Evolutionary conservation across 2,797 vertebrate genomes (phyloP).

Genomic region (Mus caroli): DNA sequence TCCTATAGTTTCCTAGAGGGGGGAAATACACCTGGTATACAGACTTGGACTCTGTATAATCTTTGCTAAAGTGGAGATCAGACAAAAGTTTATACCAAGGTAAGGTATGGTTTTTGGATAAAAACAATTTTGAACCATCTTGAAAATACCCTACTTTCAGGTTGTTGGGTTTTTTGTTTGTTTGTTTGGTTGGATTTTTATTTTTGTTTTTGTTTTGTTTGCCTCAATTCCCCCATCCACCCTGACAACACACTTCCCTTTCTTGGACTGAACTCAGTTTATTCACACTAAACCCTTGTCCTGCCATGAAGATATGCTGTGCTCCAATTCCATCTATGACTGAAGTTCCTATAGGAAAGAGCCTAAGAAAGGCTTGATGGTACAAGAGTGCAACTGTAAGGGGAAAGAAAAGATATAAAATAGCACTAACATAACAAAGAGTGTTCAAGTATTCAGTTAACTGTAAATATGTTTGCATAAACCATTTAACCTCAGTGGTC

Average conservation of each 20-base stretch:
- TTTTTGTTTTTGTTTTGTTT: neutral
- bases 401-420: constrained; percentile 2
- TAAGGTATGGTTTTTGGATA: neutral
- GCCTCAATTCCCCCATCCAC: neutral
- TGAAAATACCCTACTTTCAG: neutral
- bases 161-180: neutral
- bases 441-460: constrained; percentile 21
- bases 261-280: neutral
- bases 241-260: no score
- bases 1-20: neutral
- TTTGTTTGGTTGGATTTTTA: neutral
- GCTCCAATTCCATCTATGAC: neutral
- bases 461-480: neutral
- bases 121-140: neutral
- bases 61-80: neutral
- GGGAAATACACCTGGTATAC: neutral
- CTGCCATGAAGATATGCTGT: neutral
- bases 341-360: neutral
- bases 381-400: neutral
- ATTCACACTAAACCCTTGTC: neutral
- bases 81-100: neutral
- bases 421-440: constrained; percentile 7
- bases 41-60: neutral
- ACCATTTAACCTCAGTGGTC: neutral
- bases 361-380: neutral